A percentile compares a stretch with the other conserved stretches of the same genome.
Evolutionary conservation across 2,113 vertebrate species (phyloP).

Genomic region (Laterallus jamaicensis): DNA sequence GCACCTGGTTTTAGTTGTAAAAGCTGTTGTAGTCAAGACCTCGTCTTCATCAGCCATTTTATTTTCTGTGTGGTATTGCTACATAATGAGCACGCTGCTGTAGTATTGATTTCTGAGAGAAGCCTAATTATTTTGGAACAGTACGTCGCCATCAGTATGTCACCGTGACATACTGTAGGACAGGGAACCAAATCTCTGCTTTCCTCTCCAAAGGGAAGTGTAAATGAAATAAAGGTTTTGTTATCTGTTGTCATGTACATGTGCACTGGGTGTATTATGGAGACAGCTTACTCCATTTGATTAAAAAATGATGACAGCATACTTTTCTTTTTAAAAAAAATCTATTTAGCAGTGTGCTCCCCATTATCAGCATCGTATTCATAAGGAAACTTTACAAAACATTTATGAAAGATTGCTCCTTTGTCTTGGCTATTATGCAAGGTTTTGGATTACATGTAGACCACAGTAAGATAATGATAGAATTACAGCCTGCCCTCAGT

Average conservation of each 20-base stretch:
- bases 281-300: neutral
- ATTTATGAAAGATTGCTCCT: neutral
- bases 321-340: neutral
- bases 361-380: neutral
- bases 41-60: neutral
- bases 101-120: neutral
- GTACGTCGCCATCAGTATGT: neutral
- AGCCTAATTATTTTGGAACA: neutral
- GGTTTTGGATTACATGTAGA: neutral
- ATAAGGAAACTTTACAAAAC: neutral
- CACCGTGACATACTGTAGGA: neutral
- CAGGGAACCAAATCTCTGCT: neutral
- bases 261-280: neutral
- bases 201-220: neutral
- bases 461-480: neutral
- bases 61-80: neutral
- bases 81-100: neutral
- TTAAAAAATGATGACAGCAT: neutral
- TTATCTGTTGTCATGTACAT: neutral
- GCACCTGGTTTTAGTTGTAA: neutral
- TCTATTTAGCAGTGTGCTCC: neutral
- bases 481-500: neutral
- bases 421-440: neutral
- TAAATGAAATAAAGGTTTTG: neutral
- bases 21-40: neutral